Percentiles rank a stretch among this genome's conserved stretches.
Evolutionary conservation across 2,888 invertebrate genomes (phyloP).

Genomic region (Pseudococcus viburni): DNA sequence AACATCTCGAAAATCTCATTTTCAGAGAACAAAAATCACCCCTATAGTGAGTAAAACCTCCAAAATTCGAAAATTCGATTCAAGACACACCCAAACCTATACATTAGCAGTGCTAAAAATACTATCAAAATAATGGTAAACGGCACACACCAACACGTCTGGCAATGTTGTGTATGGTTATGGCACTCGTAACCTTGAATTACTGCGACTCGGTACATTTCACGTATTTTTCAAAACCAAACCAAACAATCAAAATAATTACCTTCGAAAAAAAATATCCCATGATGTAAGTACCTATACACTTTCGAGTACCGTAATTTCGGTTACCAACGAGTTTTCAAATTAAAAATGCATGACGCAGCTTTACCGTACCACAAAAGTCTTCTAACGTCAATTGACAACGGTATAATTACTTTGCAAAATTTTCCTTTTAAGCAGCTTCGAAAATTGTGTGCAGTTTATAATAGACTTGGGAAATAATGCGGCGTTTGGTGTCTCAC

Average conservation of each 20-base stretch:
- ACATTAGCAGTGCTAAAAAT: too few relatives aligned
- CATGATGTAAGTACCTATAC: neutral
- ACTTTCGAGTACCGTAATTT: neutral
- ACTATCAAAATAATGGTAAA: too few relatives aligned
- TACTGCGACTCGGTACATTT: neutral
- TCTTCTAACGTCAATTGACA: neutral
- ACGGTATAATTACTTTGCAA: neutral
- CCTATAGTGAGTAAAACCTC: too few relatives aligned
- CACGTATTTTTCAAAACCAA: neutral
- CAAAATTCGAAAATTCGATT: too few relatives aligned
- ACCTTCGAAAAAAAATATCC: neutral
- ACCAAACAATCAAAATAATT: constrained; percentile 9
- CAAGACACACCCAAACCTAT: too few relatives aligned
- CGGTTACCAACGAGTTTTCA: neutral
- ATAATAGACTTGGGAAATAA: neutral
- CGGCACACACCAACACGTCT: neutral
- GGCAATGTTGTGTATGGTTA: neutral
- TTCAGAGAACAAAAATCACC: too few relatives aligned
- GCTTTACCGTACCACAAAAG: neutral
- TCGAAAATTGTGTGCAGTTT: neutral
- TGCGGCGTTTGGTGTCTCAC: constrained; percentile 10
- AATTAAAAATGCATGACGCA: neutral
- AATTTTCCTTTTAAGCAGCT: neutral
- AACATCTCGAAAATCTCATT: too few relatives aligned
- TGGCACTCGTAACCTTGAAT: constrained; percentile 2